A percentile compares a stretch with the other conserved stretches of the same genome.
These are phyloP conservation scores for Eufriesea mexicana DNA, from an alignment of 1,140 invertebrate genomes.

Conservation along the genomic window DNA sequence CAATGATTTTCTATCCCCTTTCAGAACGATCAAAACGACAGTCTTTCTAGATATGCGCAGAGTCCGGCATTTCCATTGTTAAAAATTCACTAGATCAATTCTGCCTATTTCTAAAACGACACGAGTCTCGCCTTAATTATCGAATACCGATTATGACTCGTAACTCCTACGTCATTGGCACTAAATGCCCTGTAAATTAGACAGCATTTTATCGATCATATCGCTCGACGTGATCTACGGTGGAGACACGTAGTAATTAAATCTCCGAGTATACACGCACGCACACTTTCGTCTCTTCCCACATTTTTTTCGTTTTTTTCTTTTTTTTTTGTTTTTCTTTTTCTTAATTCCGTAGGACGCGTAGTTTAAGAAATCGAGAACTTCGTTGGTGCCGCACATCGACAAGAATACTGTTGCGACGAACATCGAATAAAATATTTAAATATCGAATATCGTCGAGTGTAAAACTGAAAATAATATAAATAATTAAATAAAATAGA, in stretches of 20 bases:
- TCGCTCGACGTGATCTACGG: neutral
- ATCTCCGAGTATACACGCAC: neutral
- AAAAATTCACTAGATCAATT: neutral
- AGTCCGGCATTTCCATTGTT: constrained; percentile 6
- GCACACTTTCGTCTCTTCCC: neutral
- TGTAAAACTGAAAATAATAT: neutral
- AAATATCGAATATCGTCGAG: neutral
- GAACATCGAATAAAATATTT: neutral
- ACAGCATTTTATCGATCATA: constrained; percentile 15
- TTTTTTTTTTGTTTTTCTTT: neutral
- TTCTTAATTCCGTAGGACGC: neutral
- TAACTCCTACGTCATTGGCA: constrained; percentile 17
- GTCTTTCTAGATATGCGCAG: constrained; percentile 23
- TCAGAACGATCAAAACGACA: constrained; percentile 6
- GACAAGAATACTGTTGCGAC: constrained; percentile 26
- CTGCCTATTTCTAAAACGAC: neutral
- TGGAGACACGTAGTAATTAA: constrained; percentile 21
- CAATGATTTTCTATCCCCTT: neutral
- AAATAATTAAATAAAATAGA: too few species aligned
- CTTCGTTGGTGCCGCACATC: neutral
- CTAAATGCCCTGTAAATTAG: constrained; percentile 30
- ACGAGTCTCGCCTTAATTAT: neutral
- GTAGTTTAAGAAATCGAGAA: neutral
- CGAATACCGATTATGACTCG: constrained; percentile 8
- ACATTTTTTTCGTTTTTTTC: neutral